A percentile compares a stretch with the other conserved stretches of the same genome.
Conservation (phyloP, 1,140 invertebrate species). For the Nephotettix cincticeps region DNA sequence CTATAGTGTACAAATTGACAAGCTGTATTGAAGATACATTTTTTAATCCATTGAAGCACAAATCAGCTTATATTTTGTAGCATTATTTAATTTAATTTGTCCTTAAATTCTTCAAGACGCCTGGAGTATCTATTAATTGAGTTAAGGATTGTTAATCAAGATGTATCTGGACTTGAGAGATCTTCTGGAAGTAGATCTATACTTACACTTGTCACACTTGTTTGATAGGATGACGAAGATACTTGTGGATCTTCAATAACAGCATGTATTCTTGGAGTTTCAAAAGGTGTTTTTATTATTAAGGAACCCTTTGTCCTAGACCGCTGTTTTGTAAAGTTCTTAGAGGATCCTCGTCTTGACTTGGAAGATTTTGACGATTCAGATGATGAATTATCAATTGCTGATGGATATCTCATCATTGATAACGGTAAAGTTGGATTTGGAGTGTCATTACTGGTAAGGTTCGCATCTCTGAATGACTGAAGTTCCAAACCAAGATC, state of each 20-base stretch:
- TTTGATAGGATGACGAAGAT: neutral
- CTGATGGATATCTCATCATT: neutral
- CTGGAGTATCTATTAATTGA: too few relatives aligned
- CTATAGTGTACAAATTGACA: too few relatives aligned
- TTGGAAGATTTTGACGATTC: neutral
- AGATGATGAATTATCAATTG: neutral
- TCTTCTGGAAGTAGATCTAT: neutral
- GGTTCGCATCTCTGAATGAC: neutral
- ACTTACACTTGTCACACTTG: constrained; percentile 12
- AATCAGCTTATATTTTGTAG: too few relatives aligned
- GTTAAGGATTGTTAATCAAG: too few relatives aligned
- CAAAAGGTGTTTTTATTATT: neutral
- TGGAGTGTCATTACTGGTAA: neutral
- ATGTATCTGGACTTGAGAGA: neutral
- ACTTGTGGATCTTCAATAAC: neutral
- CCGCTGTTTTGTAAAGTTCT: neutral
- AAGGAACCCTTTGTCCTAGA: neutral
- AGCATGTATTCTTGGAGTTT: neutral
- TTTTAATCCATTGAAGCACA: too few relatives aligned
- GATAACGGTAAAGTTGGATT: neutral
- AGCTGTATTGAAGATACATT: too few relatives aligned
- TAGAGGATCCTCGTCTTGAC: neutral
- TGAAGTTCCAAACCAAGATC: neutral
- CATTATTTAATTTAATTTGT: too few relatives aligned
- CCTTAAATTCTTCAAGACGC: too few relatives aligned